Conservation (phyloP, 2,888 invertebrate species). For the Acanthacorydalis orientalis region DNA sequence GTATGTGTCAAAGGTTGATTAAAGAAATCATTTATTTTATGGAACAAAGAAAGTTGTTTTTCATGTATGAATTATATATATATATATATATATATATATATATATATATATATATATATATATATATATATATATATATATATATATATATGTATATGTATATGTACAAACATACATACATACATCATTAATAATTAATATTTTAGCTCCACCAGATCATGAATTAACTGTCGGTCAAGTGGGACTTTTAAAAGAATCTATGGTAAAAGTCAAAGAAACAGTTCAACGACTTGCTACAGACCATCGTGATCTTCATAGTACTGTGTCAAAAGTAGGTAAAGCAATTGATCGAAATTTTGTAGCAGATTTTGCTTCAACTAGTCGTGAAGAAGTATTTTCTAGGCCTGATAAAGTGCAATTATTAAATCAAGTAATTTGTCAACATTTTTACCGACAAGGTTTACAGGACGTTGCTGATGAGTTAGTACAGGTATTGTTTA, state of each 20-base stretch:
- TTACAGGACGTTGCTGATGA: slow-evolving; percentile 84
- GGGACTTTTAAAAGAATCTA: slow-evolving; percentile 52
- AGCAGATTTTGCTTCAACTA: slow-evolving; percentile 77
- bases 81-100: too few species aligned
- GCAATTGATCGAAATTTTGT: slow-evolving; percentile 91
- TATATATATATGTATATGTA: too few species aligned
- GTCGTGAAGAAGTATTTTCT: slow-evolving; percentile 63
- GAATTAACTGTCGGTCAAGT: slow-evolving; percentile 53
- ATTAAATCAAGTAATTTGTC: slow-evolving; percentile 80
- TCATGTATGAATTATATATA: too few species aligned
- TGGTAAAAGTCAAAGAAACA: slow-evolving; percentile 65
- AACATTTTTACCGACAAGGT: slow-evolving; percentile 90
- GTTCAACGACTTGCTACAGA: slow-evolving; percentile 71
- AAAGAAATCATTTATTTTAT: too few species aligned
- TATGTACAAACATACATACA: background rate
- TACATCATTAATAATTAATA: background rate
- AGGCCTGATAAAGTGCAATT: slow-evolving; percentile 48
- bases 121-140: too few species aligned
- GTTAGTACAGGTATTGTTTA: slow-evolving; percentile 28
- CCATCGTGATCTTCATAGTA: slow-evolving; percentile 63
- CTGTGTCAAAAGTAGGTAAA: slow-evolving; percentile 89
- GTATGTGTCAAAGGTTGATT: slow-evolving; percentile 28
- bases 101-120: too few species aligned
- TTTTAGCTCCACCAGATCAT: slow-evolving; percentile 47
- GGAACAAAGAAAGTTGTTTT: too few species aligned